Conservation (phyloP, 2,888 invertebrate genomes). For the Timema podura region DNA sequence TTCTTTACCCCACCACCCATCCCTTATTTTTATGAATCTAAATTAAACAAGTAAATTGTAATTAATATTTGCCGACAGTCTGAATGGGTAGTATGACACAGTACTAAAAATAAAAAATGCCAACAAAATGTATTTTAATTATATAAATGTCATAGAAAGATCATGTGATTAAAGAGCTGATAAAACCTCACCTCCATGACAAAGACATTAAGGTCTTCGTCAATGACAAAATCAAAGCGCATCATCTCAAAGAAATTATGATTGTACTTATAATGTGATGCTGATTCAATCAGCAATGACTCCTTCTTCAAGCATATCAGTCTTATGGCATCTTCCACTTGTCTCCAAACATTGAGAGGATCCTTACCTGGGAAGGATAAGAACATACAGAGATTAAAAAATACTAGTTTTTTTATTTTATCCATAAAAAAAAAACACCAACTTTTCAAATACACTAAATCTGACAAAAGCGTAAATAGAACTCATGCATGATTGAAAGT, state of each 20-base stretch:
- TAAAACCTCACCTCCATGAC: slow-evolving; percentile 66
- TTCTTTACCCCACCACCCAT: too few species aligned
- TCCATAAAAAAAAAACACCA: neutral
- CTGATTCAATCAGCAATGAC: slow-evolving; percentile 57
- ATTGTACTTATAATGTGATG: slow-evolving; percentile 44
- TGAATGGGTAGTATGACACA: too few species aligned
- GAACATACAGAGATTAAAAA: slow-evolving; percentile 2
- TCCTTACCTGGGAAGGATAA: slow-evolving; percentile 54
- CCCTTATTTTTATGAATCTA: too few species aligned
- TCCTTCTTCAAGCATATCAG: slow-evolving; percentile 69
- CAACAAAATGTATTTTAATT: too few species aligned
- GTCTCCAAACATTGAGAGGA: slow-evolving; percentile 70
- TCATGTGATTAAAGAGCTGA: too few species aligned
- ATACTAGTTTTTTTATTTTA: slow-evolving; percentile 15
- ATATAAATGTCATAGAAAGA: too few species aligned
- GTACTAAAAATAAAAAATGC: too few species aligned
- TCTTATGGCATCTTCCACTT: slow-evolving; percentile 73
- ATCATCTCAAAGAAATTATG: slow-evolving; percentile 90
- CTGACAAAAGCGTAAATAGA: too few species aligned
- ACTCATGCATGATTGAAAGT: too few species aligned
- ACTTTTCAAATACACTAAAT: neutral
- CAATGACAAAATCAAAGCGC: slow-evolving; percentile 89
- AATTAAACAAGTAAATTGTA: too few species aligned
- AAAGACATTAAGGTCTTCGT: slow-evolving; percentile 78
- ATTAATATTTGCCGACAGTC: too few species aligned